Base-by-base conservation (phyloP, 2,113 vertebrate genomes). In the Stomatorhinus ivindoensis region DNA sequence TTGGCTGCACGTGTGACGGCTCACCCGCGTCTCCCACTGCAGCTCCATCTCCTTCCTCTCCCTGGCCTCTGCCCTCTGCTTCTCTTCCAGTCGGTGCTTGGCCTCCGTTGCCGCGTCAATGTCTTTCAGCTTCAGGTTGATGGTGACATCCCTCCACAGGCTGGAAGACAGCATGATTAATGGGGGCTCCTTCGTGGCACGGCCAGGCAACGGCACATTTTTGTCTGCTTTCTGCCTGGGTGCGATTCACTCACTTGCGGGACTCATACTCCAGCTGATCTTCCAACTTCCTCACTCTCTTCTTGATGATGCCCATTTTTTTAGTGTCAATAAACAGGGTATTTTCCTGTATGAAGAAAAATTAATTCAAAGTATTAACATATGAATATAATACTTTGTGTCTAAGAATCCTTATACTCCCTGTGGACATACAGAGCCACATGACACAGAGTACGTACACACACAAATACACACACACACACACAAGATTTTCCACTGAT, bases 1-100 rank as follows among this genome's bases (percentile, higher is more conserved):
- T 10, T 87, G n/a, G 27, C n/a, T 35, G 46, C 31, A n/a, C 17
- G 11, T 15, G 27, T 65, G 55, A 80, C 50, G 35, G 46, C 97
- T 97, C 94, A 99, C 98, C 96, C 97, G 95, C 0, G 98, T 99
- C 94, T 98, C 98, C 98, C 98, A 99, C 0, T 98, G 96, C 88
- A 96, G 94, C 93, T 99, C 99, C 0, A 96, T 98, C 94, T 99
- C 98, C 93, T 99, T 99, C 46, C 99, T 96, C 92, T 98, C 97
- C 93, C 97, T 96, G 91, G 99, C 98, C 95, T 99, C 99, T 0
- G 97, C 97, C 94, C 99, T 95, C 93, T 99, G 99, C 76, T 96
- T 97, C 95, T 99, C 98, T 93, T 99, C 99, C 89, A 99, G 96
- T 24, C 95, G 93, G 15, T 99, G 98, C 92, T 99, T 99, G 3